Evolutionary conservation across 1,140 invertebrate species (phyloP).

Genomic region (Drosophila biarmipes): DNA sequence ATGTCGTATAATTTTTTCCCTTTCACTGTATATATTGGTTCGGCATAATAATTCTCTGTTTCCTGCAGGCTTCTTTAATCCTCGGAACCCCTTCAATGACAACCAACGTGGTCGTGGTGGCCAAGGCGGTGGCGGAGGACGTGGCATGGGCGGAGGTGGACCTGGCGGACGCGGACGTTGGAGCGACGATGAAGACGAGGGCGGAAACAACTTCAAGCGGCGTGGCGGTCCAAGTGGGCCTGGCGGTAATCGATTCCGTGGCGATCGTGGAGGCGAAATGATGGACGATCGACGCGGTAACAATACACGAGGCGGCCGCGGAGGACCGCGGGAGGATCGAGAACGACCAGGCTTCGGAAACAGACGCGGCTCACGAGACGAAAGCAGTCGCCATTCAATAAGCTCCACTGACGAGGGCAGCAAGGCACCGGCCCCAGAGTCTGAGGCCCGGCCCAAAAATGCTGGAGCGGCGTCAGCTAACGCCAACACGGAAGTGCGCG

Average conservation of each 20-base stretch:
- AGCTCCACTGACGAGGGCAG: constrained; percentile 59
- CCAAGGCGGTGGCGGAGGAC: constrained; percentile 80
- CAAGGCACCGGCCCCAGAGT: constrained; percentile 22
- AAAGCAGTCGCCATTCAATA: constrained; percentile 61
- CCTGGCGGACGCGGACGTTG: constrained; percentile 49
- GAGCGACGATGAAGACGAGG: constrained; percentile 77
- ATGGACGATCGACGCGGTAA: constrained; percentile 63
- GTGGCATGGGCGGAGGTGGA: constrained; percentile 70
- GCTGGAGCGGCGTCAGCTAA: constrained; percentile 1
- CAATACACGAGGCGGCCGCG: constrained; percentile 66
- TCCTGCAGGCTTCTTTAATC: constrained; percentile 82
- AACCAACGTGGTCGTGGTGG: constrained; percentile 80
- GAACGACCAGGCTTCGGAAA: constrained; percentile 57
- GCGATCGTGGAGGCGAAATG: constrained; percentile 47
- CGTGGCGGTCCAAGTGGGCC: constrained; percentile 66
- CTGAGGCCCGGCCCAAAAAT: constrained; percentile 20
- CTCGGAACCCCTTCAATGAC: constrained; percentile 83
- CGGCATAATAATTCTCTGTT: neutral
- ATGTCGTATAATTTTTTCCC: too few species aligned
- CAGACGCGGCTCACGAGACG: constrained; percentile 65
- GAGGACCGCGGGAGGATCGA: constrained; percentile 72
- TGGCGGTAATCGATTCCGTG: constrained; percentile 69
- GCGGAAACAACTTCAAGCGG: constrained; percentile 69
- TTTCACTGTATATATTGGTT: neutral
- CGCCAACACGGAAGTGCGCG: neutral